Conservation (phyloP, 2,888 invertebrate genomes). For the Baronia brevicornis region DNA sequence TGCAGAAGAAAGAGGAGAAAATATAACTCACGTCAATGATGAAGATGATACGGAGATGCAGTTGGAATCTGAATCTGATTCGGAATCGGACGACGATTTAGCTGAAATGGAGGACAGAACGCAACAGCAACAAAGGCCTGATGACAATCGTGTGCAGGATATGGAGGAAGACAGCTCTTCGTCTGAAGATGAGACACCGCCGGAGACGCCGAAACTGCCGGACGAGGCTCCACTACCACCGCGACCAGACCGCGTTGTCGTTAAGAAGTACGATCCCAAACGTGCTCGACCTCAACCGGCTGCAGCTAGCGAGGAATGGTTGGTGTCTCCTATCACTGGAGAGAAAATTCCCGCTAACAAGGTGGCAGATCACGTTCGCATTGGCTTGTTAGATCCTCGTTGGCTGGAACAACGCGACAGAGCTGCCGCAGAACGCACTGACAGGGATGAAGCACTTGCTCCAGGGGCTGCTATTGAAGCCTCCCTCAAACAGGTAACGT, state of each 20-base stretch:
- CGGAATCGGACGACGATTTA: slow-evolving; percentile 61
- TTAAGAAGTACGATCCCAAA: slow-evolving; percentile 98
- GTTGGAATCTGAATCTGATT: slow-evolving; percentile 88
- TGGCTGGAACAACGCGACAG: slow-evolving; percentile 98
- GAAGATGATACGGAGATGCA: slow-evolving; percentile 91
- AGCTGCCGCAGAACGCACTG: slow-evolving; percentile 93
- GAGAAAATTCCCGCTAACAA: slow-evolving; percentile 98
- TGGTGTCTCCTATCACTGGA: slow-evolving; percentile 98
- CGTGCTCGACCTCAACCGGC: slow-evolving; percentile 76
- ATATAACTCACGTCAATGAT: slow-evolving; percentile 64
- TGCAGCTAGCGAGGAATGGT: slow-evolving; percentile 84
- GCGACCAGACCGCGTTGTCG: slow-evolving; percentile 92
- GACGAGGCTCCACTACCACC: slow-evolving; percentile 86
- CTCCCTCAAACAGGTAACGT: slow-evolving; percentile 87
- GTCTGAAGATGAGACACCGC: slow-evolving; percentile 63
- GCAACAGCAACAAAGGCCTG: slow-evolving; percentile 54
- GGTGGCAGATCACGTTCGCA: slow-evolving; percentile 98
- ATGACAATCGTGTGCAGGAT: slow-evolving; percentile 82
- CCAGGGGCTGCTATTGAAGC: slow-evolving; percentile 94
- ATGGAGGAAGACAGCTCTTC: slow-evolving; percentile 92
- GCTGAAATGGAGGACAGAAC: slow-evolving; percentile 81
- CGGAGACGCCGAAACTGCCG: slow-evolving; percentile 42
- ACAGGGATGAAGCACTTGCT: slow-evolving; percentile 79
- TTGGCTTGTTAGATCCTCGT: slow-evolving; percentile 95
- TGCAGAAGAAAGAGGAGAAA: slow-evolving; percentile 85